Percentiles rank a stretch among this genome's conserved stretches.
Evolutionary conservation across 2,113 vertebrate genomes (phyloP).

Genomic region (Nestor notabilis): DNA sequence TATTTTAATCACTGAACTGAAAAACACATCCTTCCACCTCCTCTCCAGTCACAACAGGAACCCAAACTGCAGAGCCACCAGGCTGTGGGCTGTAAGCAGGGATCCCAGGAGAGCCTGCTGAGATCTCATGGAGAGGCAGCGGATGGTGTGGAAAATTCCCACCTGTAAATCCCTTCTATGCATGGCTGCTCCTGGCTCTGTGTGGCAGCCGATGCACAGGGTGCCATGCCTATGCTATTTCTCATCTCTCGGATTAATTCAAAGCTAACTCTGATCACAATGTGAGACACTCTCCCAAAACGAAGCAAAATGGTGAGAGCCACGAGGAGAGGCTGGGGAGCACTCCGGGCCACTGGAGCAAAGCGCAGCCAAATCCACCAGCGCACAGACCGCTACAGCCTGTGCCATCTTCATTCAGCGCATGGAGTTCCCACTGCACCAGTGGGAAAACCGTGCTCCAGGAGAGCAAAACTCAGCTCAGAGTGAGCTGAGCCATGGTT

Average conservation of each 20-base stretch:
- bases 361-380: neutral
- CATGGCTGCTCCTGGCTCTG: rapidly evolving
- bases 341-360: neutral
- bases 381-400: neutral
- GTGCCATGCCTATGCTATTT: rapidly evolving
- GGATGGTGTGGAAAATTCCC: rapidly evolving
- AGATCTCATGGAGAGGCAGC: rapidly evolving
- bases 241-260: neutral
- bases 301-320: neutral
- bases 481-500: neutral
- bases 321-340: neutral
- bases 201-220: rapidly evolving
- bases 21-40: neutral
- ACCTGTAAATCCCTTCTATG: neutral
- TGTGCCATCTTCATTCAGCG: neutral
- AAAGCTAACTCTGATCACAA: neutral
- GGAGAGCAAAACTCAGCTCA: neutral
- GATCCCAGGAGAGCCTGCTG: rapidly evolving
- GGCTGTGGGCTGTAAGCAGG: rapidly evolving
- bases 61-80: neutral
- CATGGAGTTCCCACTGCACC: neutral
- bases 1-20: rapidly evolving
- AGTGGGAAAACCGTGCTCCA: neutral
- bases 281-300: rapidly evolving
- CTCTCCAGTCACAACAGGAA: neutral